Conservation (phyloP, 1,140 invertebrate species). For the Periplaneta americana region DNA sequence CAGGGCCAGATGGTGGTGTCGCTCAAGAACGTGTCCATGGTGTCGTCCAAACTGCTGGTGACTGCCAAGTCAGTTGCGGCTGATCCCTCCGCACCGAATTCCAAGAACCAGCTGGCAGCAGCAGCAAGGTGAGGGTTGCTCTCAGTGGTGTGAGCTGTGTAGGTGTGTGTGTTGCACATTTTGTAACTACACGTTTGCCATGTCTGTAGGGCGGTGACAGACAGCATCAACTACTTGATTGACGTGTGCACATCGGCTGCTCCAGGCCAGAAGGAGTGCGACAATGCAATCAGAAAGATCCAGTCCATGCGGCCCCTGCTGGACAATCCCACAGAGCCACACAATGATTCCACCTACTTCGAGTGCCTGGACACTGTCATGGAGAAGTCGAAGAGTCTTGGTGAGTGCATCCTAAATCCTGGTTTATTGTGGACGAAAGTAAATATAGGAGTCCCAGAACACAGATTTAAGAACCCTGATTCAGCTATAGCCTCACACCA, state of each 20-base stretch:
- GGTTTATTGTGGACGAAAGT: too few species aligned
- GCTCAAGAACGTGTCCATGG: conserved; percentile 80
- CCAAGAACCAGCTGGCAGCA: conserved; percentile 80
- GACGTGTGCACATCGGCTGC: conserved; percentile 78
- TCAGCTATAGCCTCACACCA: too few species aligned
- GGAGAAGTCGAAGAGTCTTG: conserved; percentile 82
- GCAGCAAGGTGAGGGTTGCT: conserved; percentile 59
- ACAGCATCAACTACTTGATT: conserved; percentile 87
- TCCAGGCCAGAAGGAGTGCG: conserved; percentile 92
- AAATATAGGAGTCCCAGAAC: too few species aligned
- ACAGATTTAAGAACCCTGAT: too few species aligned
- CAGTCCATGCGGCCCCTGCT: conserved; percentile 76
- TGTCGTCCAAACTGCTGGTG: conserved; percentile 79
- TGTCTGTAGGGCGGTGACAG: conserved; percentile 64
- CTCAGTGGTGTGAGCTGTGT: background rate
- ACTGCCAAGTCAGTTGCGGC: conserved; percentile 85
- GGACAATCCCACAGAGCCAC: conserved; percentile 81
- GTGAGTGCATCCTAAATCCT: conserved; percentile 35
- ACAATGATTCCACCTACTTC: conserved; percentile 87
- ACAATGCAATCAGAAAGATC: conserved; percentile 92
- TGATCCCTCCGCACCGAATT: conserved; percentile 84
- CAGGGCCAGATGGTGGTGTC: conserved; percentile 76
- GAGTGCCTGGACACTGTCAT: conserved; percentile 92
- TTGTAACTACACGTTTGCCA: background rate
- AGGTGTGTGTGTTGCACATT: background rate